Evolutionary conservation across 2,797 vertebrate genomes (phyloP).

Genomic region (Luscinia luscinia): DNA sequence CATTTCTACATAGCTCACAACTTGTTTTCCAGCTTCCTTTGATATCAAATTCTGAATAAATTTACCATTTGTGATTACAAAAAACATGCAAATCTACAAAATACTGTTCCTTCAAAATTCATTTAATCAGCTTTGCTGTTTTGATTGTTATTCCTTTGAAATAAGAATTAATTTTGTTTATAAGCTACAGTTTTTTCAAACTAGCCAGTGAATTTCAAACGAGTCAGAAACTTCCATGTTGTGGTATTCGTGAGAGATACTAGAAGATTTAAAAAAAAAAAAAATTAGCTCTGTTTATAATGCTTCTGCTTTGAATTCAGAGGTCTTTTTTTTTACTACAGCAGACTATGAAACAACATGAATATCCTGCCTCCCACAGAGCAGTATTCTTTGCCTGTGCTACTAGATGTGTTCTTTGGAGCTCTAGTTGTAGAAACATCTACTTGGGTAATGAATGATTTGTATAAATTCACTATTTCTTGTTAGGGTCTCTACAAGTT

Average conservation of each 20-base stretch:
- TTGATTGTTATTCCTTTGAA: neutral
- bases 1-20: neutral
- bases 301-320: neutral
- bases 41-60: neutral
- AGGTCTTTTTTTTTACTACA: neutral
- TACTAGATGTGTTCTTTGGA: neutral
- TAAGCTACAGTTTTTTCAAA: neutral
- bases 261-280: neutral
- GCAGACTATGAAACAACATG: neutral
- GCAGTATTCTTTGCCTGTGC: neutral
- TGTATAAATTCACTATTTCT: neutral
- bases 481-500: neutral
- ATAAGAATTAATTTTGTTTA: neutral
- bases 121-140: neutral
- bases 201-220: neutral
- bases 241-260: neutral
- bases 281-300: neutral
- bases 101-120: neutral
- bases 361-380: neutral
- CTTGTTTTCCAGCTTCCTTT: neutral
- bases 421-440: neutral
- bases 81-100: neutral
- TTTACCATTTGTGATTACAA: neutral
- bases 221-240: neutral
- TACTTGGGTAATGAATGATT: neutral